These are phyloP conservation scores for Lasioglossum marginatum DNA, from an alignment of 2,888 invertebrate genomes.

Conservation along the genomic window DNA sequence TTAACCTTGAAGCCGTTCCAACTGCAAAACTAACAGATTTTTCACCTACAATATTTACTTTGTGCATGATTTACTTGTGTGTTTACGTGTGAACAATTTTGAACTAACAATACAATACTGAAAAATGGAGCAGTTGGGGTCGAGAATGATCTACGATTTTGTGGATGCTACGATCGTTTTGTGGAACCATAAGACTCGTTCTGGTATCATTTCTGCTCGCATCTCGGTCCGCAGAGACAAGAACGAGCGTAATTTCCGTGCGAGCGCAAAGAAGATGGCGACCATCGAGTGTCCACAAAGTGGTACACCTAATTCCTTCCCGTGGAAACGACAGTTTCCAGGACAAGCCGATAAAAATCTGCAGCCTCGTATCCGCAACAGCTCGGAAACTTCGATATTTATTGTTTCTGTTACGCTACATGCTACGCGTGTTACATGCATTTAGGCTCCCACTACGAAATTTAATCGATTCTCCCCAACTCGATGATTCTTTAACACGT, in stretches of 20 bases:
- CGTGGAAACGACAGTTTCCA: not conserved
- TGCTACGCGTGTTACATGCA: not conserved
- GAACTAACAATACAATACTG: too few relatives aligned
- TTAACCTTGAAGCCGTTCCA: not conserved
- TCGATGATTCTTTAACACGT: not conserved
- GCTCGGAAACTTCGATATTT: conserved; percentile 36
- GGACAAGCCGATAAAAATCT: not conserved
- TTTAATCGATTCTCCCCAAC: not conserved
- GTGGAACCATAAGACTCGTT: not conserved
- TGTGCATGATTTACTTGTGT: not conserved
- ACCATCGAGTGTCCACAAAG: not conserved
- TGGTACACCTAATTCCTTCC: not conserved
- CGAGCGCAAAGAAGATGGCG: not conserved
- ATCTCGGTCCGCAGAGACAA: not conserved
- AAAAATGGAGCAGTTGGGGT: too few relatives aligned
- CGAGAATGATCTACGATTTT: too few relatives aligned
- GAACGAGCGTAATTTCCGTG: not conserved
- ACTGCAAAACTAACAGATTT: not conserved
- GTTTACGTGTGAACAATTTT: too few relatives aligned
- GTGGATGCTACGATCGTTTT: not conserved
- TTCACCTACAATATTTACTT: not conserved
- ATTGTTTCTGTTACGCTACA: conserved; percentile 25
- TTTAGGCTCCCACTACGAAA: not conserved
- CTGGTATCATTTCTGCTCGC: not conserved
- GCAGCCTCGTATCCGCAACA: not conserved